Base-by-base conservation (phyloP, 2,113 vertebrate genomes). In the Petromus typicus region DNA sequence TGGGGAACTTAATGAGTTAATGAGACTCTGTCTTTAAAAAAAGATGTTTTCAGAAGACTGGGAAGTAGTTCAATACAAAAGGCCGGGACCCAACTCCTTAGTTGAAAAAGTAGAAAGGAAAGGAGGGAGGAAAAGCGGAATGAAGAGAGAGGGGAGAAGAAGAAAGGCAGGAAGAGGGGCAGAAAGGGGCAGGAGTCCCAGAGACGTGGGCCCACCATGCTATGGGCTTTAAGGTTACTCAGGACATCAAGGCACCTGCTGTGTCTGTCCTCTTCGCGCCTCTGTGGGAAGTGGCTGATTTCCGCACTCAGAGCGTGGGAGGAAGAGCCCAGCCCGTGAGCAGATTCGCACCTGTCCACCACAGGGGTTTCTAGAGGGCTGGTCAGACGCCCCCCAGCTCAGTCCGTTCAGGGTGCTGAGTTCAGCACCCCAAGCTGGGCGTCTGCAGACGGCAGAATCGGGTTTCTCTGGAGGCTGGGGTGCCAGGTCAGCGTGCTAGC, bases 221-320 rank as follows among this genome's bases (percentile, higher is more conserved):
- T 1, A 51, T 18, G 17, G 27, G 12, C 45, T 48, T 90, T 59
- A 30, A 66, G 59, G 34, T 16, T 54, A 43, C n/a, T 82, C 23
- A 20, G 30, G 25, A 5, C 43, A 34, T 18, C 3, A 1, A 5
- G 9, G 37, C 18, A 2, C 11, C 48, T 16, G 11, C 11, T 20
- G 14, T n/a, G 4, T 45, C 32, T 56, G 0, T n/a, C 48, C 48
- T 25, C 8, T 34, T 63, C 13, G 13, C 34, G n/a, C 64, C 66
- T 76, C 51, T 20, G 57, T 45, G 51, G n/a, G 81, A 51, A 27
- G 23, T 54, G 57, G 51, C 22, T 80, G n/a, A 10, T 16, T 71
- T 40, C 43, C 22, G 17, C 34, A 10, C 51, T 93, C 63, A 12
- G 9, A 67, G 48, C 45, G n/a, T 20, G 40, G 20, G 16, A 4